Evolutionary conservation across 2,888 invertebrate species (phyloP).

Genomic region (Mystacides longicornis): DNA sequence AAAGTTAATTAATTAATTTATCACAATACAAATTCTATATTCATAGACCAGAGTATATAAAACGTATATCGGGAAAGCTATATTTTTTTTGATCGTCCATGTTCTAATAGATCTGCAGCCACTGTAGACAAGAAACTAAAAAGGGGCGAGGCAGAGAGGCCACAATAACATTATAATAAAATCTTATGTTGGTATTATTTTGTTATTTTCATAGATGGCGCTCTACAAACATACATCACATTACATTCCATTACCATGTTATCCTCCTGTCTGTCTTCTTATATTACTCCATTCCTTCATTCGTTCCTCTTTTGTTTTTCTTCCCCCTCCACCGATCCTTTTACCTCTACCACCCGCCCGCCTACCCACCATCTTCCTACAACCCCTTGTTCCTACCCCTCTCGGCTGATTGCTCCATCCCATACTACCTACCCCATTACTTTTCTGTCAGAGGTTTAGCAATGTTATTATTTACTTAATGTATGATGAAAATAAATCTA

Average conservation of each 20-base stretch:
- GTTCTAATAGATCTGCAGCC: too few relatives aligned
- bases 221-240: constrained; percentile 26
- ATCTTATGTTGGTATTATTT: background rate
- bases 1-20: too few relatives aligned
- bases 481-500: background rate
- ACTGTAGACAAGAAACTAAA: too few relatives aligned
- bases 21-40: too few relatives aligned
- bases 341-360: constrained; percentile 10
- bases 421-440: constrained; percentile 10
- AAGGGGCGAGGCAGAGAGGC: background rate
- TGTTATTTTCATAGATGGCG: too few relatives aligned
- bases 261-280: constrained; percentile 26
- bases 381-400: constrained; percentile 3
- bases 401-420: constrained; percentile 15
- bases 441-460: background rate
- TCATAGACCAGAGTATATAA: too few relatives aligned
- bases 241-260: constrained; percentile 27
- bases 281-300: constrained; percentile 22
- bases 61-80: too few relatives aligned
- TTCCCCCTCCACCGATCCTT: background rate
- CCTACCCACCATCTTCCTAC: constrained; percentile 17
- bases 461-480: background rate
- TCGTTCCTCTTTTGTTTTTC: constrained; percentile 16
- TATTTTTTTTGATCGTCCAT: too few relatives aligned
- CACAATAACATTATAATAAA: background rate